Conservation (phyloP, 1,140 invertebrate genomes). For the Adoxophyes honmai region DNA sequence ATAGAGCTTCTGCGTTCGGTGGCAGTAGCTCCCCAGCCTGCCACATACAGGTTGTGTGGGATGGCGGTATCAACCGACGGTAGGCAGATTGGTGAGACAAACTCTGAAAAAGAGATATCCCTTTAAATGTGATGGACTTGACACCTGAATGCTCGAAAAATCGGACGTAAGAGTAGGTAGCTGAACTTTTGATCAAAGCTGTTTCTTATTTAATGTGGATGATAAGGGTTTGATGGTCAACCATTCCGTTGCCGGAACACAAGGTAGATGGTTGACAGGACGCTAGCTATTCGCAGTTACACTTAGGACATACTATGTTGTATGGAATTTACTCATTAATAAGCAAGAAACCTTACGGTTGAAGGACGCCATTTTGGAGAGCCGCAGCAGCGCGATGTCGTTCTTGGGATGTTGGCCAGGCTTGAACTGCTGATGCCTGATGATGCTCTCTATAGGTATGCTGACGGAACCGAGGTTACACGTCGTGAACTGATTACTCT, state of each 20-base stretch:
- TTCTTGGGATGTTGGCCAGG: conserved; percentile 29
- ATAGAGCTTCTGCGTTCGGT: background rate
- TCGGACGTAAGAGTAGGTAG: too few relatives aligned
- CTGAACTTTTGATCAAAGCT: too few relatives aligned
- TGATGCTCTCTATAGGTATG: conserved; percentile 51
- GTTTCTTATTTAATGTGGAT: too few relatives aligned
- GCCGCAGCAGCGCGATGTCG: conserved; percentile 68
- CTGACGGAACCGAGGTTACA: conserved; percentile 46
- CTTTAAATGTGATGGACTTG: background rate
- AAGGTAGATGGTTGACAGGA: too few relatives aligned
- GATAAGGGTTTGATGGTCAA: too few relatives aligned
- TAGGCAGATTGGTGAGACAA: conserved; percentile 53
- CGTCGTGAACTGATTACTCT: conserved; percentile 33
- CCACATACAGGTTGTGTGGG: conserved; percentile 22
- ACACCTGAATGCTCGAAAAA: too few relatives aligned
- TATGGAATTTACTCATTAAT: too few relatives aligned
- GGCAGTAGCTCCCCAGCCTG: conserved; percentile 43
- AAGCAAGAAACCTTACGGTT: conserved; percentile 64
- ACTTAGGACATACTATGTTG: too few relatives aligned
- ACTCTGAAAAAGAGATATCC: conserved; percentile 32
- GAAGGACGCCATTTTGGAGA: conserved; percentile 51
- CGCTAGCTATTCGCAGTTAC: too few relatives aligned
- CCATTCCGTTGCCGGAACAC: too few relatives aligned
- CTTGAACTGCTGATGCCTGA: conserved; percentile 60
- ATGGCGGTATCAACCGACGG: conserved; percentile 29